A percentile compares a stretch with the other conserved stretches of the same genome.
Conservation (phyloP, 2,113 vertebrate species). For the Nansenia antarctica region DNA sequence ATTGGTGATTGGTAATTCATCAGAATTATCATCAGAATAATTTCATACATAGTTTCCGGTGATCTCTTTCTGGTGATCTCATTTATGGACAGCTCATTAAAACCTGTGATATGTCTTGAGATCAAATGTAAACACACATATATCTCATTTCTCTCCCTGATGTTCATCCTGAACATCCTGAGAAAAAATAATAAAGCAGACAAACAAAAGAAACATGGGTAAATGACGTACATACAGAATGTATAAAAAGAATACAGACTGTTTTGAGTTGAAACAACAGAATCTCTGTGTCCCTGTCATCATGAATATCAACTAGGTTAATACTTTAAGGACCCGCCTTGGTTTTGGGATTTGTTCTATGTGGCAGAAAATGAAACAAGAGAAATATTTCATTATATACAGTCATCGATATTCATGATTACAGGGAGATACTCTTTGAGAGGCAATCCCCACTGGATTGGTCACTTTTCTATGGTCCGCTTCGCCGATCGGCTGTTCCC, state of each 20-base stretch:
- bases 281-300: slow-evolving; percentile 41
- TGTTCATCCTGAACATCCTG: slow-evolving; percentile 29
- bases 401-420: slow-evolving; percentile 61
- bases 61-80: slow-evolving; percentile 1
- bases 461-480: slow-evolving; percentile 40
- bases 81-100: background rate
- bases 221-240: slow-evolving; percentile 39
- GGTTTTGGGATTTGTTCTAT: slow-evolving; percentile 69
- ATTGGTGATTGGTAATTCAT: slow-evolving; percentile 37
- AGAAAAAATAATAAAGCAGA: slow-evolving; percentile 30
- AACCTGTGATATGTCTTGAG: slow-evolving; percentile 9
- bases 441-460: slow-evolving; percentile 39
- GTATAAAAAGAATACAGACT: slow-evolving; percentile 48
- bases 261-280: slow-evolving; percentile 28
- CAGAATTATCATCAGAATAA: slow-evolving; percentile 9
- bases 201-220: slow-evolving; percentile 25
- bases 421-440: slow-evolving; percentile 46
- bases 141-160: slow-evolving; percentile 17
- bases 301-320: slow-evolving; percentile 58
- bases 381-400: slow-evolving; percentile 69
- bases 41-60: slow-evolving; percentile 36
- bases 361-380: slow-evolving; percentile 66
- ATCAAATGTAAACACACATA: slow-evolving; percentile 32
- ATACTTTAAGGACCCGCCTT: slow-evolving; percentile 73
- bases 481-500: slow-evolving; percentile 49